phyloP scores from a whole-genome alignment of 2,797 vertebrate species.

The Hypotaenidia philippensis region DNA sequence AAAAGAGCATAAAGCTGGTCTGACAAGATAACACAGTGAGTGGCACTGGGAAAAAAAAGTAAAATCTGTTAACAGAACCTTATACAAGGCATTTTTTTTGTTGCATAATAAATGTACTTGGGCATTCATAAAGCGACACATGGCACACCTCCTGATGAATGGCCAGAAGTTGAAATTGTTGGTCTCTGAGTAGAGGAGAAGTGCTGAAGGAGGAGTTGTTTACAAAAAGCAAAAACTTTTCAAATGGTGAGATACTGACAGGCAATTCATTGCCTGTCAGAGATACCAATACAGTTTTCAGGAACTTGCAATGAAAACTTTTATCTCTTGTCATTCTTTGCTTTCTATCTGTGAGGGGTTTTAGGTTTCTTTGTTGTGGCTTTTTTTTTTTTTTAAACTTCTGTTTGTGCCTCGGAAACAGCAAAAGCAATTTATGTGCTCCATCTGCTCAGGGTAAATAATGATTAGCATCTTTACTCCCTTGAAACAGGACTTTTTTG shows the following conservation, averaged over 20 bases:
- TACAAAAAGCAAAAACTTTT: background rate
- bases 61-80: background rate
- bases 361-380: background rate
- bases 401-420: background rate
- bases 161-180: background rate
- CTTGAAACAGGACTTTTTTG: background rate
- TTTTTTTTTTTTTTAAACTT: background rate
- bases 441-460: background rate
- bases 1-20: conserved; percentile 5
- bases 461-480: background rate
- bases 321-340: background rate
- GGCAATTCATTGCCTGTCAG: background rate
- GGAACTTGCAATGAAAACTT: background rate
- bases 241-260: background rate
- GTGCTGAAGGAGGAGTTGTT: background rate
- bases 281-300: background rate
- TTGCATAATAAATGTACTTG: background rate
- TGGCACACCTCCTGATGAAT: background rate
- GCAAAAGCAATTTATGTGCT: background rate
- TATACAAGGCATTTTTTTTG: background rate
- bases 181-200: background rate
- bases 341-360: background rate
- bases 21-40: background rate
- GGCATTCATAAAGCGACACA: background rate
- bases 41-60: background rate